Percentiles rank a stretch among this genome's conserved stretches.
These are phyloP conservation scores for Pempheris klunzingeri DNA, from an alignment of 2,797 vertebrate genomes.

Conservation along the genomic window DNA sequence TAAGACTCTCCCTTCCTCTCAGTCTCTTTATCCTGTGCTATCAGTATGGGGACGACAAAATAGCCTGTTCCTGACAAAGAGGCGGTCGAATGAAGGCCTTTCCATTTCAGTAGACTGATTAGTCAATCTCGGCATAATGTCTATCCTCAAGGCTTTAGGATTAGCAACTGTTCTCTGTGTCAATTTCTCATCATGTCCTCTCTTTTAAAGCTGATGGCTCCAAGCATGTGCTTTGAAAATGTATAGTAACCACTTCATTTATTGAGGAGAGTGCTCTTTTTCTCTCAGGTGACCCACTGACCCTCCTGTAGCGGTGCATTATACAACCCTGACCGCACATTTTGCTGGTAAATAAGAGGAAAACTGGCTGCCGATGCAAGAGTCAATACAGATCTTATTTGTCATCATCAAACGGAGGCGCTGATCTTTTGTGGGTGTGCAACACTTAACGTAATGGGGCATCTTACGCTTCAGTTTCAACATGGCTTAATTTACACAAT, in stretches of 20 bases:
- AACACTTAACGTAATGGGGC: conserved; percentile 30
- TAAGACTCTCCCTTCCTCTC: conserved; percentile 62
- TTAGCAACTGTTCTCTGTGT: conserved; percentile 78
- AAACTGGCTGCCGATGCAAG: conserved; percentile 40
- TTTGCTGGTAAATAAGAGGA: conserved; percentile 59
- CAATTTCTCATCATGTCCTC: conserved; percentile 72
- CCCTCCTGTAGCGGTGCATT: conserved; percentile 46
- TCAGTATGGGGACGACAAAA: conserved; percentile 66
- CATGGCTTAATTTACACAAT: conserved; percentile 12
- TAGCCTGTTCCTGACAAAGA: conserved; percentile 75
- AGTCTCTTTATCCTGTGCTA: conserved; percentile 65
- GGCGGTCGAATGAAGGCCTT: conserved; percentile 74
- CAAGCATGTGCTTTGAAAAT: conserved; percentile 64
- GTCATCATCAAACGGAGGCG: conserved; percentile 43
- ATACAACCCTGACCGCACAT: conserved; percentile 63
- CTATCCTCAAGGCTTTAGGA: conserved; percentile 76
- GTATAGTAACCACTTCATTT: conserved; percentile 72
- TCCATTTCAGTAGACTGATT: conserved; percentile 79
- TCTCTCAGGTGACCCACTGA: conserved; percentile 62
- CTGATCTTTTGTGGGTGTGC: conserved; percentile 50
- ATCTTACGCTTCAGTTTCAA: conserved; percentile 28
- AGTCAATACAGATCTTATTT: conserved; percentile 52
- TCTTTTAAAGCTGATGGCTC: conserved; percentile 71
- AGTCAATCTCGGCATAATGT: conserved; percentile 77
- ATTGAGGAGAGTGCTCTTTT: conserved; percentile 68